These are phyloP conservation scores for Anhinga rufa DNA, from an alignment of 2,113 vertebrate species.

Conservation along the genomic window DNA sequence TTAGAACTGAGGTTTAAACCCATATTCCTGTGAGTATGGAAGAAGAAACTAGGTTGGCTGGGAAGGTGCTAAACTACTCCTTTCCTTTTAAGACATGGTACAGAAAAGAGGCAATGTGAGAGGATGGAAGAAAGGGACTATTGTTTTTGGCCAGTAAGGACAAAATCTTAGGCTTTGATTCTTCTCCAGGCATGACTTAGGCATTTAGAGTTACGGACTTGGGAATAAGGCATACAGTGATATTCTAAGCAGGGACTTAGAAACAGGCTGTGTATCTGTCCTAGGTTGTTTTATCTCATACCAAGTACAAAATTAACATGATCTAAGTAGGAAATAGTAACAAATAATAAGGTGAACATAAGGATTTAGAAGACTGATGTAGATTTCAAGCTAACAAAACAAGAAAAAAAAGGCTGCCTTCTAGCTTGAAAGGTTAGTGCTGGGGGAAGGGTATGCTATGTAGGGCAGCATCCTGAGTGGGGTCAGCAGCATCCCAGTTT, in stretches of 20 bases:
- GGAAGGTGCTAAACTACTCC: background rate
- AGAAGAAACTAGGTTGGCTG: background rate
- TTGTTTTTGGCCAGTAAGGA: slow-evolving; percentile 12
- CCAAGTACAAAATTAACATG: background rate
- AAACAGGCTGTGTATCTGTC: background rate
- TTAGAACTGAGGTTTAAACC: background rate
- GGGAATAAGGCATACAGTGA: background rate
- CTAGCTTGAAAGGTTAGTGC: background rate
- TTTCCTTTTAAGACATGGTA: background rate
- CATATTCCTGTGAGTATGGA: background rate
- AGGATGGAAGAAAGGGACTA: background rate
- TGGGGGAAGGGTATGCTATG: background rate
- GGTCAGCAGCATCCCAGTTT: background rate
- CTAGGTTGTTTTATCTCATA: background rate
- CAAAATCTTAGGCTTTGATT: slow-evolving; percentile 21
- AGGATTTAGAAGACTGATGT: background rate
- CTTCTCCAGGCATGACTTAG: background rate
- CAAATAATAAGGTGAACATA: background rate
- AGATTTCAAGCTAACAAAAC: background rate
- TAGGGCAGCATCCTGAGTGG: background rate
- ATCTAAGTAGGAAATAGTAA: background rate
- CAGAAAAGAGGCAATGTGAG: background rate
- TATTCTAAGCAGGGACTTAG: background rate
- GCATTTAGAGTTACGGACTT: background rate
- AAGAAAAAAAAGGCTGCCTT: background rate